Base-by-base conservation (phyloP, 2,888 invertebrate species). In the Cryptophagus acutangulus region DNA sequence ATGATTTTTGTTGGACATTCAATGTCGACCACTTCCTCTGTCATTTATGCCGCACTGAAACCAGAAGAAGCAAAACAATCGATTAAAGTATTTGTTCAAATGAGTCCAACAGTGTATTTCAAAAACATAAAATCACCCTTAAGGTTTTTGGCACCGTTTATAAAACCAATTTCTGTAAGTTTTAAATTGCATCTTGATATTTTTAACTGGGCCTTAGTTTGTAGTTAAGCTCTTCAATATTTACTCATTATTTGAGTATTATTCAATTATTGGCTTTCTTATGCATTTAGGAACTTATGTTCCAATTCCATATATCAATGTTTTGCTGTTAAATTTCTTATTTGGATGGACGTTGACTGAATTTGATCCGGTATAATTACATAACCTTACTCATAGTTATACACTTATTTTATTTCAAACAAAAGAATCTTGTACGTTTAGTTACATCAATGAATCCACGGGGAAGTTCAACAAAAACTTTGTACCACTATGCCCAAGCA, bases 1-100 rank as follows among this genome's bases (percentile, higher is more conserved):
- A 20, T 49, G 16, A 13, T 47, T 8, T 43, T 43, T 36, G 28
- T 49, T 15, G 45, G 43, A 14, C 47, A 49, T 36, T 49, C 49
- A 3, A 45, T 49, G 47, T 25, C 43, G 3, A 31, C 38, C 2
- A 39, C 41, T 10, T 12, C 43, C n/a, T 24, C 43, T 15, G 17
- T 47, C n/a, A 33, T 49, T 18, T 49, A 49, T 24, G 26, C 47
- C 4, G 36, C 49, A 2, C 20, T 49, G 30, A 12, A 24, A 16
- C 40, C 43, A 1, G 18, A 38, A n/a, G 43, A 49, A 33, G 44
- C 46, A 9, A 9, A 16, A 13, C 33, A 38, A 17, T 40, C 36
- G 4, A 18, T 49, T 15, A 38, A 41, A 28, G 24, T 37, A 6
- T 34, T 48, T 12, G 37, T 48, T 6, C 13, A 18, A 25, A 30